Evolutionary conservation across 2,888 invertebrate genomes (phyloP), one percentile per base, ranked within the genome.

Genomic region (Teinopalpus imperialis): DNA sequence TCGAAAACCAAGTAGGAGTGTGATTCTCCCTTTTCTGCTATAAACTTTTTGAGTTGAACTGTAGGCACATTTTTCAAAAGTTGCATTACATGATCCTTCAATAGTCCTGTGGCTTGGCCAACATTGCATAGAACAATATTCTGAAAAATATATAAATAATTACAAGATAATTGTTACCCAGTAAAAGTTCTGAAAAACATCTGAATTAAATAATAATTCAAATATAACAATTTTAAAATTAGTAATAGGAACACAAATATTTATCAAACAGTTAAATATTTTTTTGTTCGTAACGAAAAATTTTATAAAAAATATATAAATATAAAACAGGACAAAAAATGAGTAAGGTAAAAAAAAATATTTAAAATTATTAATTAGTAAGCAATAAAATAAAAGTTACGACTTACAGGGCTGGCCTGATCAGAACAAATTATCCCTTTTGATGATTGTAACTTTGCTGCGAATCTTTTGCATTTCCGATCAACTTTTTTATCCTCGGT

Each of bases 61-160:
- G 86, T 82, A 43, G 77, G 64, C 40, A 92, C 90, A 2, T 91
- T 69, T 27, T 83, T 66, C 14, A 94, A 71, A 2, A 97, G 65
- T 26, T 87, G 68, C 2, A 92, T 66, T 5, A 97, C 64, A 32
- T 81, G 69, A 62, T 93, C 92, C 68, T 94, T 92, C 2, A 91
- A 88, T 12, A 96, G 82, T 2, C 96, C 95, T 55, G 94, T 96
- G 1, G 94, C 94, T 48, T 97, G 90, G 0, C 98, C 98, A 14
- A 93, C 94, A 81, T 98, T 98, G 59, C 95, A 95, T n/a, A 98
- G 81, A 29, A 93, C 91, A 31, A 96, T 59, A 66, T 91, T 90
- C 95, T 95, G 71, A 51, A 90, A 58, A 49, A 10, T 30, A 40
- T 36, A 13, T 30, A 24, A 36, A 27, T 26, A 18, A 16, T n/a